These are phyloP conservation scores for Acyrthosiphon pisum DNA, from an alignment of 1,140 invertebrate genomes.

Conservation along the genomic window DNA sequence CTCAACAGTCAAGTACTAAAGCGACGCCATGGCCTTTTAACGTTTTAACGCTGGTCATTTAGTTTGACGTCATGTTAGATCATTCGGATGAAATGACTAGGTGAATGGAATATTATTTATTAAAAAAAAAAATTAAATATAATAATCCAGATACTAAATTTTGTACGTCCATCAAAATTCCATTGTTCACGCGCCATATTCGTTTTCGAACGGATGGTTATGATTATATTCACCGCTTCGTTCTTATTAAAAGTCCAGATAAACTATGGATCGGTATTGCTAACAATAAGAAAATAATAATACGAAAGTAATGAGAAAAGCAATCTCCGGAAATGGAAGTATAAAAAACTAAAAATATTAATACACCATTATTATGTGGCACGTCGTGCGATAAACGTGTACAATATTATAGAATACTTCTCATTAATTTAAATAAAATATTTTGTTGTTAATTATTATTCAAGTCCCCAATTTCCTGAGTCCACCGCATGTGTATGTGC, in stretches of 20 bases:
- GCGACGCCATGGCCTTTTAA: background rate
- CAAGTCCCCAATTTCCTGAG: background rate
- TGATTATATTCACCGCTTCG: background rate
- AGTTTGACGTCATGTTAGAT: background rate
- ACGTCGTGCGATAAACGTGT: background rate
- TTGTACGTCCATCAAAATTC: background rate
- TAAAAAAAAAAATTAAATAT: slow-evolving; percentile 2
- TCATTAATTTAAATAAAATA: background rate
- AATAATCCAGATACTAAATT: slow-evolving; percentile 7
- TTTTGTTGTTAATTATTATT: background rate
- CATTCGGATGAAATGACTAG: background rate
- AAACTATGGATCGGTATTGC: background rate
- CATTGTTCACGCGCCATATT: background rate
- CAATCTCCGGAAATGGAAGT: background rate
- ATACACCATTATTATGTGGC: background rate
- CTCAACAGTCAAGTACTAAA: background rate
- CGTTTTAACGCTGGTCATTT: background rate
- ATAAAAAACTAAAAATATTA: slow-evolving; percentile 11
- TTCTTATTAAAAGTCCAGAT: background rate
- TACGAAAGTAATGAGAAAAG: background rate
- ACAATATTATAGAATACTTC: background rate
- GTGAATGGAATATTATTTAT: background rate
- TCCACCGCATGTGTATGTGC: background rate
- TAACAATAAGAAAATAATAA: slow-evolving; percentile 8
- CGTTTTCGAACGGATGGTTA: background rate